Percentiles rank a stretch among this genome's conserved stretches.
phyloP scores from a whole-genome alignment of 2,888 invertebrate genomes.

The Polyploca ridens region DNA sequence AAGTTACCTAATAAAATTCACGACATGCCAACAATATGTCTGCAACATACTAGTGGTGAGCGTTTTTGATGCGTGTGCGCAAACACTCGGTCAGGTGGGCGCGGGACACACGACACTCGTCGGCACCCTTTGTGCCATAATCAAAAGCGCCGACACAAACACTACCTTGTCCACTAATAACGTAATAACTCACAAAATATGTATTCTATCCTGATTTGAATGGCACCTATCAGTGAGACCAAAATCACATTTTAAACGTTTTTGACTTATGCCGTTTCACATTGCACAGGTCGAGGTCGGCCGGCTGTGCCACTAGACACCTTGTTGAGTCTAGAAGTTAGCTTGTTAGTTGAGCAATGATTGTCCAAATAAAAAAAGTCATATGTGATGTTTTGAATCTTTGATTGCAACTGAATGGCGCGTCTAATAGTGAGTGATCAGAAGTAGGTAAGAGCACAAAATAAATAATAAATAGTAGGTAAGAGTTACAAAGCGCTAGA shows the following conservation, averaged over 20 bases:
- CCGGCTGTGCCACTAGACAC: conserved; percentile 66
- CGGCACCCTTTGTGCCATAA: conserved; percentile 76
- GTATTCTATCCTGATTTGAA: not conserved
- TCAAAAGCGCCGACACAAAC: conserved; percentile 80
- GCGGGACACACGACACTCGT: conserved; percentile 74
- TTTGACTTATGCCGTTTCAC: conserved; percentile 22
- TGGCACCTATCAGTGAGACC: not conserved
- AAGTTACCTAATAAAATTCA: conserved; percentile 10
- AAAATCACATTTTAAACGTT: not conserved
- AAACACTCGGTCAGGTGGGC: conserved; percentile 78
- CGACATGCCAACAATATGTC: conserved; percentile 10
- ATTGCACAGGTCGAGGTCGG: conserved; percentile 33
- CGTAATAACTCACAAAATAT: conserved; percentile 28
- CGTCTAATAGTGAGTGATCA: conserved; percentile 4
- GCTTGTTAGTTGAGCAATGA: conserved; percentile 55
- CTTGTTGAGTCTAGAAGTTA: conserved; percentile 75
- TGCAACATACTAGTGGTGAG: conserved; percentile 24
- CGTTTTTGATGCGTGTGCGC: conserved; percentile 49
- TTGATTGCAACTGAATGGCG: conserved; percentile 20
- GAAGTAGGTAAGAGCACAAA: not conserved
- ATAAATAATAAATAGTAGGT: not conserved
- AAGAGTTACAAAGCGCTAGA: not conserved
- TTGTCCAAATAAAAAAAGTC: conserved; percentile 46
- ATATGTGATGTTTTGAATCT: conserved; percentile 29
- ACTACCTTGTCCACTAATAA: conserved; percentile 41